Percentiles rank a stretch among this genome's conserved stretches.
Evolutionary conservation across 2,113 vertebrate species (phyloP).

Genomic region (Hippoglossus stenolepis): DNA sequence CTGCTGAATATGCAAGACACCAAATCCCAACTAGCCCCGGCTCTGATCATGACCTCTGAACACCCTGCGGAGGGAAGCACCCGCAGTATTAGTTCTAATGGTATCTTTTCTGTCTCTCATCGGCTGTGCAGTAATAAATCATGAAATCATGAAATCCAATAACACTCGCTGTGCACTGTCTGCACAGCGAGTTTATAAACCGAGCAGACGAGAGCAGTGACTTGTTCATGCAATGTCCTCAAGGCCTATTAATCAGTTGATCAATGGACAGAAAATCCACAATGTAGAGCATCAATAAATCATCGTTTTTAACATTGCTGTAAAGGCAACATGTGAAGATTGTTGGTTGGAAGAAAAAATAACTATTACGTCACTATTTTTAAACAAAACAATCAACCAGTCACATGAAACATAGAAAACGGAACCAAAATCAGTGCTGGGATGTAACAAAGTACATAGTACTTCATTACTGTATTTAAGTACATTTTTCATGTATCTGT

Average conservation of each 20-base stretch:
- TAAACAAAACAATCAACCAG: neutral
- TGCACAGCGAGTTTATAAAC: neutral
- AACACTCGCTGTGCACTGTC: too few relatives aligned
- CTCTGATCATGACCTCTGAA: conserved; percentile 34
- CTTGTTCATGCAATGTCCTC: neutral
- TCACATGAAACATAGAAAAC: neutral
- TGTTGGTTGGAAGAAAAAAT: neutral
- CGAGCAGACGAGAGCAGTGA: neutral
- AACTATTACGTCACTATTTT: too few relatives aligned
- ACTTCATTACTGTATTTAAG: too few relatives aligned
- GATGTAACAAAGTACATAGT: too few relatives aligned
- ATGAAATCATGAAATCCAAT: neutral
- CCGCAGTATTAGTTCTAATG: conserved; percentile 1
- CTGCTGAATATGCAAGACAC: conserved; percentile 27
- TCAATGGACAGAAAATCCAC: neutral
- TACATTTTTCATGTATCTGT: neutral
- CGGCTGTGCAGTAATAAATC: neutral
- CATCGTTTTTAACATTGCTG: neutral
- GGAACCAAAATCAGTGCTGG: neutral
- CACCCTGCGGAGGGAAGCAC: conserved; percentile 1
- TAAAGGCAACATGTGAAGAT: neutral
- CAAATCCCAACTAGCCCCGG: conserved; percentile 10
- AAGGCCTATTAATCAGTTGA: neutral
- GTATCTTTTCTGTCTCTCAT: neutral
- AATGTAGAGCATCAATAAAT: neutral